phyloP scores from a whole-genome alignment of 2,113 vertebrate species.

The Thymallus thymallus region DNA sequence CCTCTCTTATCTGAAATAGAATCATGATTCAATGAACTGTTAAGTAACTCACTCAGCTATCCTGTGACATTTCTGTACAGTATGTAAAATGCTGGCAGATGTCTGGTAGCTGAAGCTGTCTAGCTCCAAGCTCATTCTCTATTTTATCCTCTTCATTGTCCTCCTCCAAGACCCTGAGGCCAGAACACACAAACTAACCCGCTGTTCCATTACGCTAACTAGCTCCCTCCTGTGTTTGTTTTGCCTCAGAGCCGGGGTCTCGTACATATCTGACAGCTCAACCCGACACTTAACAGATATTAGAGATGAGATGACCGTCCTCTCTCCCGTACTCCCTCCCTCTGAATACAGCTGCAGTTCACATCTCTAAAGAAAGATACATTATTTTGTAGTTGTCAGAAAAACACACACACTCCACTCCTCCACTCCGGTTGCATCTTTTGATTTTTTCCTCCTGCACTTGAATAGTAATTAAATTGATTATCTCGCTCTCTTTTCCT shows the following conservation, averaged over 20 bases:
- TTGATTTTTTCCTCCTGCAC: conserved; percentile 43
- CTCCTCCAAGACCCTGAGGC: background rate
- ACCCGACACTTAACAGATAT: conserved; percentile 71
- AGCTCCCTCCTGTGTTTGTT: conserved; percentile 52
- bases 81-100: too few relatives aligned
- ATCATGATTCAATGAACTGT: too few relatives aligned
- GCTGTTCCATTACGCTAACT: conserved; percentile 55
- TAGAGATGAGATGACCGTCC: conserved; percentile 90
- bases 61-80: background rate
- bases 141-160: background rate
- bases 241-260: conserved; percentile 37
- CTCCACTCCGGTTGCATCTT: conserved; percentile 31
- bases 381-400: conserved; percentile 51
- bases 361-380: conserved; percentile 38
- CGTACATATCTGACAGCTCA: conserved; percentile 60
- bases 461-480: conserved; percentile 63
- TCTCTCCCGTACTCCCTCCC: conserved; percentile 50
- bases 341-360: conserved; percentile 66
- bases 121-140: background rate
- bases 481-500: conserved; percentile 25
- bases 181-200: conserved; percentile 19
- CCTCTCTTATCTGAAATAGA: too few relatives aligned
- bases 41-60: too few relatives aligned
- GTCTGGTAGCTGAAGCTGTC: background rate
- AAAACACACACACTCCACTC: conserved; percentile 24